These are phyloP conservation scores for Cavia porcellus DNA, from an alignment of 2,113 vertebrate genomes.

Conservation along the genomic window DNA sequence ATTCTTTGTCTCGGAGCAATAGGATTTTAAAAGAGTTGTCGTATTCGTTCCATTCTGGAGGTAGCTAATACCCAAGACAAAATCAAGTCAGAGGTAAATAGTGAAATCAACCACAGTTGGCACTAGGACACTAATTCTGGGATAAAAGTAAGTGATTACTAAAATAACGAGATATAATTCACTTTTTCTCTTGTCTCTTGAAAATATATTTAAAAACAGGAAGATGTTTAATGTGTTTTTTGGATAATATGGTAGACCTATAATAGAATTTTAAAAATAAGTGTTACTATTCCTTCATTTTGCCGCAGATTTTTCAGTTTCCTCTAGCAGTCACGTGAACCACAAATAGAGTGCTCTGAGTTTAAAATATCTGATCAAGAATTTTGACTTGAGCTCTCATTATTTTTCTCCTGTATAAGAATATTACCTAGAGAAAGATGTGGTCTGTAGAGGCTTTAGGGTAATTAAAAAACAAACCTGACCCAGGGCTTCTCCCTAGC, in stretches of 20 bases:
- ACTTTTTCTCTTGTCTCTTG: not conserved
- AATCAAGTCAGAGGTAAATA: not conserved
- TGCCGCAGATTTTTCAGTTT: not conserved
- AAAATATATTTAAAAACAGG: slow-evolving; percentile 13
- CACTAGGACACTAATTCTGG: not conserved
- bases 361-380: not conserved
- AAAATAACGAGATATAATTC: not conserved
- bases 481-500: not conserved
- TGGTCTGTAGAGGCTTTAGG: not conserved
- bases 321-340: not conserved
- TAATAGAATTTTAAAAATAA: not conserved
- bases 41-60: not conserved
- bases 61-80: not conserved
- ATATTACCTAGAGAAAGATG: slow-evolving; percentile 24
- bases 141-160: not conserved
- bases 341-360: not conserved
- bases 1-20: not conserved
- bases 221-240: slow-evolving; percentile 11
- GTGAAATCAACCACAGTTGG: not conserved
- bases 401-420: not conserved
- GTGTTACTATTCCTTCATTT: not conserved
- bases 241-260: not conserved
- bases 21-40: not conserved
- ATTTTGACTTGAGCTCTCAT: not conserved
- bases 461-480: not conserved